Conservation (phyloP, 2,888 invertebrate genomes). For the Chorisops tibialis region DNA sequence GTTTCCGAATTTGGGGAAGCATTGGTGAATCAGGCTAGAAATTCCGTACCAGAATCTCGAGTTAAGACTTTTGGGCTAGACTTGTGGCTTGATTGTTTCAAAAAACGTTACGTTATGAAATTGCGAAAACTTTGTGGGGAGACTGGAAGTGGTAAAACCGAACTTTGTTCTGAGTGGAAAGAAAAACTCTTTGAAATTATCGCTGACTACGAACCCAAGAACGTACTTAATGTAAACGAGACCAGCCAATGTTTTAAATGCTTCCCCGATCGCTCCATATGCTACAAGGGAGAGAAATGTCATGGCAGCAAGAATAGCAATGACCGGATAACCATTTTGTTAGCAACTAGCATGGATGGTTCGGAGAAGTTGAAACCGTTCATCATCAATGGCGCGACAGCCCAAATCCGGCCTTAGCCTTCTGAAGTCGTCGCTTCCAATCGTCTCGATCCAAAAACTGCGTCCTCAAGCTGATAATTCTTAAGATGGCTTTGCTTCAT, state of each 20-base stretch:
- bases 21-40: no score
- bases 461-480: no score
- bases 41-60: no score
- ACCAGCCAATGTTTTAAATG: conserved; percentile 40
- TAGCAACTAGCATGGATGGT: conserved; percentile 42
- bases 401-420: no score
- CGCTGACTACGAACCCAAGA: conserved; percentile 35
- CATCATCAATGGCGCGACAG: no score
- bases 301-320: conserved; percentile 40
- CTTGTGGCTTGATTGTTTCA: background rate
- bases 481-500: no score
- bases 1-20: no score
- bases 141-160: background rate
- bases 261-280: conserved; percentile 39
- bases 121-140: background rate
- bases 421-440: no score
- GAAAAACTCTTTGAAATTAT: background rate
- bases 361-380: conserved; percentile 40
- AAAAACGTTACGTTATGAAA: background rate
- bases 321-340: conserved; percentile 41
- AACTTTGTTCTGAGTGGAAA: background rate
- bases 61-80: background rate
- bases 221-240: conserved; percentile 40
- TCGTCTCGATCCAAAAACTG: no score
- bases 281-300: conserved; percentile 41